These are phyloP conservation scores for Microctonus brassicae DNA, from an alignment of 2,888 invertebrate species.

Conservation along the genomic window DNA sequence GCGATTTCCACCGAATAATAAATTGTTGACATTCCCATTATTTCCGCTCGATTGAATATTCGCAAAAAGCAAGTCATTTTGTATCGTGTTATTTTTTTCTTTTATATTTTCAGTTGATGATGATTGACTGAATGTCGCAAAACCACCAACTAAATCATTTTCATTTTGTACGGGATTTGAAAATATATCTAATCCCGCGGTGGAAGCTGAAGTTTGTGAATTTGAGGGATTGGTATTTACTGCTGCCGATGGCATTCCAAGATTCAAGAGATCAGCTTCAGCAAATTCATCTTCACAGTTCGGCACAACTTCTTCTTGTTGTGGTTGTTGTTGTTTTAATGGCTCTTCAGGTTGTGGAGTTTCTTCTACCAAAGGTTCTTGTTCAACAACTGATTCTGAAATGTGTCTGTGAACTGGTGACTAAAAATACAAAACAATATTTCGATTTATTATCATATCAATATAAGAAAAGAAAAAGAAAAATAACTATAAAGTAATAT, in stretches of 20 bases:
- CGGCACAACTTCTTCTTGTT: not conserved
- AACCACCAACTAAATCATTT: constrained; percentile 62
- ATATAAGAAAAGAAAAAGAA: too few relatives aligned
- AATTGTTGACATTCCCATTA: constrained; percentile 51
- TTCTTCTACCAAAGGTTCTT: constrained; percentile 33
- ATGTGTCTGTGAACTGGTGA: not conserved
- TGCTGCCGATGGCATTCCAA: constrained; percentile 54
- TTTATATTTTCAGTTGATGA: constrained; percentile 43
- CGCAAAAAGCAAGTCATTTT: constrained; percentile 13
- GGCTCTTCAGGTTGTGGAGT: constrained; percentile 19
- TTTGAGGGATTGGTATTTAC: constrained; percentile 34
- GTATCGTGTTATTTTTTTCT: constrained; percentile 16
- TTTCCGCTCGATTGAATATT: constrained; percentile 40
- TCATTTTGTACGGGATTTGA: constrained; percentile 56
- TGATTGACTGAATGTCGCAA: constrained; percentile 56
- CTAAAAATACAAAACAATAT: not conserved
- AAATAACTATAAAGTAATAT: too few relatives aligned
- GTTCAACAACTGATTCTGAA: constrained; percentile 18
- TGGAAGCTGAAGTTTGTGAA: constrained; percentile 37
- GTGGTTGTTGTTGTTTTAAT: too few relatives aligned
- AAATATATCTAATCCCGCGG: constrained; percentile 62
- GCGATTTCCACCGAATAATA: constrained; percentile 51
- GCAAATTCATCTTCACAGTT: constrained; percentile 42
- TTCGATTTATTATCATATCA: too few relatives aligned
- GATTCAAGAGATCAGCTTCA: constrained; percentile 66